phyloP scores from a whole-genome alignment of 2,888 invertebrate species.

The Lamellibrachia columna region DNA sequence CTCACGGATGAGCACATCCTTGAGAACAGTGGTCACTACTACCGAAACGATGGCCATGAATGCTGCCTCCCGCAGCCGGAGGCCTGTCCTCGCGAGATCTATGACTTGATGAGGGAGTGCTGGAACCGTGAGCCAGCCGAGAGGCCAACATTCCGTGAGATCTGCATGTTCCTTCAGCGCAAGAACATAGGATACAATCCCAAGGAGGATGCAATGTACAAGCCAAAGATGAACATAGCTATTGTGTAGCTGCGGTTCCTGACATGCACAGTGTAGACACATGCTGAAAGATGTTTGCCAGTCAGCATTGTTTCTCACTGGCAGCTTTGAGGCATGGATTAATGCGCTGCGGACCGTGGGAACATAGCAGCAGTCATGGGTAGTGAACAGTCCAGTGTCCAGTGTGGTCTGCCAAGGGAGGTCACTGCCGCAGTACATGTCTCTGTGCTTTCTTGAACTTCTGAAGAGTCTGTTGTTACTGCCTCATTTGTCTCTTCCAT shows the following conservation, averaged over 20 bases:
- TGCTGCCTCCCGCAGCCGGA: conserved; percentile 76
- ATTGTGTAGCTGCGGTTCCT: not conserved
- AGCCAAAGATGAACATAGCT: not conserved
- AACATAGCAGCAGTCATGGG: not conserved
- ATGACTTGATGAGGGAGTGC: conserved; percentile 90
- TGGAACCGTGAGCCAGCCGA: conserved; percentile 85
- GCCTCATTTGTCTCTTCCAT: not conserved
- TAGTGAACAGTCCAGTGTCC: not conserved
- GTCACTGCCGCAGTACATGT: not conserved
- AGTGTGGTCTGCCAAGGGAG: not conserved
- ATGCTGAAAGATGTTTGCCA: not conserved
- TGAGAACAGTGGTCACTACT: conserved; percentile 81
- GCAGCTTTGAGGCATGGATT: not conserved
- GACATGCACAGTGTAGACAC: not conserved
- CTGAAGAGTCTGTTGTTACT: not conserved
- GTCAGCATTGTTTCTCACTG: not conserved
- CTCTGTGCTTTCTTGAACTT: not conserved
- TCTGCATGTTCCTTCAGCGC: conserved; percentile 81
- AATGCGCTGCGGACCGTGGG: not conserved
- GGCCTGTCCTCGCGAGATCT: conserved; percentile 86
- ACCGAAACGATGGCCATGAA: conserved; percentile 72
- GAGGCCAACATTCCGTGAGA: conserved; percentile 86
- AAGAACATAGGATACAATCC: conserved; percentile 66
- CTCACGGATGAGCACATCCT: conserved; percentile 82
- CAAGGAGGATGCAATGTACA: conserved; percentile 54